Percentiles rank a stretch among this genome's conserved stretches.
Evolutionary conservation across 2,888 invertebrate genomes (phyloP).

Genomic region (Tanypteryx hageni): DNA sequence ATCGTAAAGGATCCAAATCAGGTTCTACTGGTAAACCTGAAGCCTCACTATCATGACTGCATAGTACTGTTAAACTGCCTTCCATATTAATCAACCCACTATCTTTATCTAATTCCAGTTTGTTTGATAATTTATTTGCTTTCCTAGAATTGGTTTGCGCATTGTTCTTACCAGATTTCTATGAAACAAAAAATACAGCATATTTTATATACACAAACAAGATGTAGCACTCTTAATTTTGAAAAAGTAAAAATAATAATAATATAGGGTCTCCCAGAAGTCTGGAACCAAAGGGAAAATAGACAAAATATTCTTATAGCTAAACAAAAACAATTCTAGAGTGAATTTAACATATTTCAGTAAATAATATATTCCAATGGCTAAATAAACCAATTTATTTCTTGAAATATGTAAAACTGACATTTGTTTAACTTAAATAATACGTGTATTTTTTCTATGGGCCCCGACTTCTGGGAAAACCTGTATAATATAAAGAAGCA

Average conservation of each 20-base stretch:
- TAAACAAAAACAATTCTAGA: background rate
- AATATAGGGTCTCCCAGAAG: no score
- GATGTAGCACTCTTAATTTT: no score
- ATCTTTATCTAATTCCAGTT: constrained; percentile 5
- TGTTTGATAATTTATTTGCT: constrained; percentile 5
- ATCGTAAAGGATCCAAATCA: constrained; percentile 51
- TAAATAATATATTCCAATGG: background rate
- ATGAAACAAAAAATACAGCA: background rate
- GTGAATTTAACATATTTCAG: background rate
- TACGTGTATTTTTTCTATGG: no score
- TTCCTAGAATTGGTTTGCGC: background rate
- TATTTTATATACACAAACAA: background rate
- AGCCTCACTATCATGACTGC: constrained; percentile 32
- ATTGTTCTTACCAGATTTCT: constrained; percentile 36
- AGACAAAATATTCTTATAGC: background rate
- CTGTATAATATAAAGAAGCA: no score
- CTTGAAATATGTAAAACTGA: no score
- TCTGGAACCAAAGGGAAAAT: background rate
- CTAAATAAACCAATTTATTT: no score
- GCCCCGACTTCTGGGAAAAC: no score
- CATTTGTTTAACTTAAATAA: no score
- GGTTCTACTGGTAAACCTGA: constrained; percentile 34
- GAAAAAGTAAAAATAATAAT: no score
- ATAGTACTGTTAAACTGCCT: background rate
- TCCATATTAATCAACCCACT: constrained; percentile 10